Evolutionary conservation across 2,797 vertebrate species (phyloP), one percentile per base, ranked within the genome.

Genomic region (Sebastes oblongus): DNA sequence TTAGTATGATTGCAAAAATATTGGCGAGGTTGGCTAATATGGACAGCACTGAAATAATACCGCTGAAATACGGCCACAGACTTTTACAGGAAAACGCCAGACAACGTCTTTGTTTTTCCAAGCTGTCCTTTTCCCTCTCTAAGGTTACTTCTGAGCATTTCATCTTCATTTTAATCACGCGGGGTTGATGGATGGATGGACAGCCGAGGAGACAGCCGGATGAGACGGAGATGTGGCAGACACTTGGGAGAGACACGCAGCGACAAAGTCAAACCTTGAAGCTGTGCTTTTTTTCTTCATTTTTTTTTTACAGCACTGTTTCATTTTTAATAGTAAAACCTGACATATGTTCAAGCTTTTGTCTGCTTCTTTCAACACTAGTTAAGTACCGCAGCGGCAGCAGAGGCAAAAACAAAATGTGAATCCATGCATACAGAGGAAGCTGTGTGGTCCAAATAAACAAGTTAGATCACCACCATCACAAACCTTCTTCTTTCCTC

Each of bases 1-100:
- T 90, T 91, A 90, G 90, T 88, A 91, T 90, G 88, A 91, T 88
- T 88, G 86, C 87, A 73, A 77, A 83, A 90, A 87, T 80, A 88
- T 84, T 90, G 86, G 84, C 80, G 20, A 50, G 83, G 87, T 82
- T 61, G 81, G 66, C 64, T 81, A 66, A 81, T 75, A 50, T 76
- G 77, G 80, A 86, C 12, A 42, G 39, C 0, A 9, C 77, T 83
- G 72, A 86, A 83, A 90, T 86, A 84, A 59, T 52, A 55, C 46
- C 55, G 6, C 12, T 73, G 67, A 86, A 81, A 77, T 75, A 68
- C 4, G 3, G 39, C 32, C 50, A n/a, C 11, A 18, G 81, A 54
- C 42, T 50, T 46, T 78, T 71, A 32, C 54, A 78, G 70, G 82
- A 85, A 50, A 87, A 71, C 71, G 54, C 66, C 65, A 52, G 78